Percentiles rank a stretch among this genome's conserved stretches.
phyloP scores from a whole-genome alignment of 2,888 invertebrate genomes.

The Drosophila nr. fundita region DNA sequence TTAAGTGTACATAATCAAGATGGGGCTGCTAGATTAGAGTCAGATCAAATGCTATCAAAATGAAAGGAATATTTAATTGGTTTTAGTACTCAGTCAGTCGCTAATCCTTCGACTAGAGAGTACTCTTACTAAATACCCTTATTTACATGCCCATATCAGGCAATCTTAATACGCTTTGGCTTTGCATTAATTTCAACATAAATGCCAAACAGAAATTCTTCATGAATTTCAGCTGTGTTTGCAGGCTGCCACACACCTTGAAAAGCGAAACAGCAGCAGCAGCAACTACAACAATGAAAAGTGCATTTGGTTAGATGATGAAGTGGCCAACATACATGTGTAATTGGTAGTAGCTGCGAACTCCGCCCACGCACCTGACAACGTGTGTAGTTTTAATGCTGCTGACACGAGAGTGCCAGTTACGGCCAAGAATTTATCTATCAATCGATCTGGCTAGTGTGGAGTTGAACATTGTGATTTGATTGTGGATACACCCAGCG shows the following conservation, averaged over 20 bases:
- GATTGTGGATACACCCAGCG: constrained; percentile 69
- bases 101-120: not conserved
- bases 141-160: constrained; percentile 23
- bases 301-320: constrained; percentile 60
- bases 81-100: not conserved
- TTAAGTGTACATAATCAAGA: not conserved
- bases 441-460: constrained; percentile 76
- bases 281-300: constrained; percentile 31
- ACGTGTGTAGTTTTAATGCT: constrained; percentile 33
- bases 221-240: constrained; percentile 36
- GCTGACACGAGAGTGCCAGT: constrained; percentile 78
- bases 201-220: constrained; percentile 24
- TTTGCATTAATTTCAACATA: constrained; percentile 20
- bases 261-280: constrained; percentile 29
- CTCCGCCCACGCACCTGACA: constrained; percentile 76
- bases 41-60: no score
- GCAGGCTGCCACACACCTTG: constrained; percentile 73
- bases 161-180: constrained; percentile 26
- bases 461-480: constrained; percentile 16
- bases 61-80: not conserved
- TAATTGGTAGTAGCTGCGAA: constrained; percentile 58
- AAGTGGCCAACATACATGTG: constrained; percentile 58
- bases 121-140: constrained; percentile 5
- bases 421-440: constrained; percentile 71
- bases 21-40: not conserved